Conservation (phyloP, 2,888 invertebrate species). For the Iselma pallidipennis region DNA sequence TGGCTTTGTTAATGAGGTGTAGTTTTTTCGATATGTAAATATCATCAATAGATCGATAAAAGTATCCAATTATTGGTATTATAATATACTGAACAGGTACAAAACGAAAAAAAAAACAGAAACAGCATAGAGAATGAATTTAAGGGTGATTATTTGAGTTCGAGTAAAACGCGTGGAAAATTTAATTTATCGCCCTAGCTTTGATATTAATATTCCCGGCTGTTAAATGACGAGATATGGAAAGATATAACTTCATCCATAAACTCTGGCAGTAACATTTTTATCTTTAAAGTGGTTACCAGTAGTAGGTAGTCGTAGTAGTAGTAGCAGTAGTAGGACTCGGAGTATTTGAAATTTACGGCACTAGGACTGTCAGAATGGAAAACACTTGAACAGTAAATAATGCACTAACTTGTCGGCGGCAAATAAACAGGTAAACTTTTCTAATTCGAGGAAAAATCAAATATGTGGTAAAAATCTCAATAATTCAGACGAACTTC, state of each 20-base stretch:
- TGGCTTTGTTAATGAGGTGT: no score
- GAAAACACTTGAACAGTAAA: slow-evolving; percentile 27
- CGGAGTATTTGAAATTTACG: slow-evolving; percentile 26
- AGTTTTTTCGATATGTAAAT: neutral
- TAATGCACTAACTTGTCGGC: slow-evolving; percentile 12
- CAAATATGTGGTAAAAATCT: neutral
- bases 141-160: neutral
- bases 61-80: neutral
- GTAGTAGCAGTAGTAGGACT: no score
- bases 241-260: slow-evolving; percentile 25
- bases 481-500: neutral
- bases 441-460: no score
- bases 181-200: slow-evolving; percentile 19
- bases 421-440: no score
- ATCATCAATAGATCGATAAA: neutral
- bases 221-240: slow-evolving; percentile 27
- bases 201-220: slow-evolving; percentile 25
- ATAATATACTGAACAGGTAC: neutral
- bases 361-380: slow-evolving; percentile 19
- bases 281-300: slow-evolving; percentile 30
- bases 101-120: neutral
- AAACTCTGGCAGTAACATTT: slow-evolving; percentile 22
- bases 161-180: slow-evolving; percentile 8
- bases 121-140: neutral
- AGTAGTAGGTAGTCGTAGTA: no score